phyloP scores from a whole-genome alignment of 2,888 invertebrate genomes.

The Watsonalla binaria region DNA sequence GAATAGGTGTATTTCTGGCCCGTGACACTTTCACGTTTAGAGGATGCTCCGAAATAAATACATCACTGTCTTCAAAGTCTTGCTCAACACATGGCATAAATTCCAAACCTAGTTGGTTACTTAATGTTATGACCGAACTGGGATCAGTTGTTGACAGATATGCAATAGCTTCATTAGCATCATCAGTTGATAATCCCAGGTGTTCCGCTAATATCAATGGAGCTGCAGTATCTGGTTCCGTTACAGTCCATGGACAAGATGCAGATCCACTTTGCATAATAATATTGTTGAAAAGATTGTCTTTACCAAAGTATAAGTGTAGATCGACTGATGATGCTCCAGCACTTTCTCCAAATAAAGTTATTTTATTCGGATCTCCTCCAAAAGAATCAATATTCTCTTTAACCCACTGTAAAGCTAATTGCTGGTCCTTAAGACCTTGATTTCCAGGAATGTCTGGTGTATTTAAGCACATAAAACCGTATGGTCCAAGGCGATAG shows the following conservation, averaged over 20 bases:
- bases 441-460: conserved; percentile 49
- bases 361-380: conserved; percentile 43
- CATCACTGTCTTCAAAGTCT: conserved; percentile 24
- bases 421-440: conserved; percentile 49
- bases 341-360: conserved; percentile 50
- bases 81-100: conserved; percentile 43
- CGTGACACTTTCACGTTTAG: conserved; percentile 21
- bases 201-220: conserved; percentile 34
- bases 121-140: conserved; percentile 31
- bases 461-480: conserved; percentile 51
- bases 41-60: conserved; percentile 33
- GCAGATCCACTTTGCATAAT: conserved; percentile 47
- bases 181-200: conserved; percentile 32
- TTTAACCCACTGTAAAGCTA: conserved; percentile 50
- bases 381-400: conserved; percentile 50
- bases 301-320: conserved; percentile 35
- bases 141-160: conserved; percentile 35
- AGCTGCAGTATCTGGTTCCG: conserved; percentile 24
- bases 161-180: conserved; percentile 32
- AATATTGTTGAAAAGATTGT: conserved; percentile 40
- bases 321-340: conserved; percentile 41
- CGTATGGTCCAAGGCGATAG: conserved; percentile 51
- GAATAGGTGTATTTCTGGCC: conserved; percentile 24
- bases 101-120: conserved; percentile 18
- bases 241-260: conserved; percentile 20